These are phyloP conservation scores for Achroia grisella DNA, from an alignment of 1,140 invertebrate genomes.

Conservation along the genomic window DNA sequence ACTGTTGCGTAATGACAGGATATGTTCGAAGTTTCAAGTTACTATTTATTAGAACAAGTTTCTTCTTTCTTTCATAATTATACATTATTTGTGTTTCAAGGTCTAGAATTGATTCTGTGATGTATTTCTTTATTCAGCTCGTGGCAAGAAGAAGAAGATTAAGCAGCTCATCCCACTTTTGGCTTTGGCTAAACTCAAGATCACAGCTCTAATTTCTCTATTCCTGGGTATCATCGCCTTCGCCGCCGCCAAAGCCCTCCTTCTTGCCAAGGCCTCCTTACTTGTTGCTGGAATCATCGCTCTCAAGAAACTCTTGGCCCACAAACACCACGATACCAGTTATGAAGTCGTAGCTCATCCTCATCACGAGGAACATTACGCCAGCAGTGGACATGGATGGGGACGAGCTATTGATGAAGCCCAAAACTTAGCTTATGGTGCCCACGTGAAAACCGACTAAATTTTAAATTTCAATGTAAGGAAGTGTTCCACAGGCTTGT, in stretches of 20 bases:
- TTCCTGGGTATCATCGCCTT: constrained; percentile 84
- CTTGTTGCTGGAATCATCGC: constrained; percentile 84
- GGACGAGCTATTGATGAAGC: constrained; percentile 74
- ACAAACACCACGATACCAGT: constrained; percentile 79
- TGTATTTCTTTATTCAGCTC: constrained; percentile 68
- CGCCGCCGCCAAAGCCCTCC: constrained; percentile 87
- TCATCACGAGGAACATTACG: constrained; percentile 76
- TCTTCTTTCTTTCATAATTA: no score
- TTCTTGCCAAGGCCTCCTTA: constrained; percentile 86
- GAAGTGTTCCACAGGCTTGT: constrained; percentile 24
- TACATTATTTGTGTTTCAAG: constrained; percentile 1
- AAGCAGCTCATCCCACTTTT: constrained; percentile 84
- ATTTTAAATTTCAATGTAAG: background rate
- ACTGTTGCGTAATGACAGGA: no score
- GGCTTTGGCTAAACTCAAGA: constrained; percentile 85
- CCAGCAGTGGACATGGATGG: constrained; percentile 73
- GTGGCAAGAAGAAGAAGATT: constrained; percentile 82
- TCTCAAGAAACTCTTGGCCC: constrained; percentile 84
- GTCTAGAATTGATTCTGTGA: constrained; percentile 1
- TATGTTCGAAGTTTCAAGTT: no score
- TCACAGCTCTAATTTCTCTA: constrained; percentile 83
- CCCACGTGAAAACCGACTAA: constrained; percentile 69
- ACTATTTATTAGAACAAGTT: no score
- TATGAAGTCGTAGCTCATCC: constrained; percentile 84
- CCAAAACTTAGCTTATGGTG: constrained; percentile 79